Percentiles rank a stretch among this genome's conserved stretches.
phyloP scores from a whole-genome alignment of 2,888 invertebrate genomes.

The Papilio elwesi region DNA sequence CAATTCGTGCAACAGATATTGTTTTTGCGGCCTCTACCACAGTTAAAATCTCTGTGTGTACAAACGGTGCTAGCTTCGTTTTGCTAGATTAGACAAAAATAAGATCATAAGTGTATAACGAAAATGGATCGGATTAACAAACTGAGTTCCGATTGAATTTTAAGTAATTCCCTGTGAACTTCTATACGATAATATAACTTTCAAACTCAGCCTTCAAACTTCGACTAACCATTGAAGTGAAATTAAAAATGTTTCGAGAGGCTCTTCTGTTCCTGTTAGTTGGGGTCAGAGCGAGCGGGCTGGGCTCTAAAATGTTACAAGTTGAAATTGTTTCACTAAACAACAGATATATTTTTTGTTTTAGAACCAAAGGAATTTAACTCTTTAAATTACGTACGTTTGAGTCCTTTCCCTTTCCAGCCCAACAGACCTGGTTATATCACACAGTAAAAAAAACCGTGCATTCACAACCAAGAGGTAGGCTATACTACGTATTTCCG shows the following conservation, averaged over 20 bases:
- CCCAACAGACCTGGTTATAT: background rate
- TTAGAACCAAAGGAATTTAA: too few species aligned
- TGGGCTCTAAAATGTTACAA: background rate
- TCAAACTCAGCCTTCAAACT: background rate
- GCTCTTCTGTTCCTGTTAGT: conserved; percentile 3
- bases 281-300: background rate
- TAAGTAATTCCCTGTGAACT: background rate
- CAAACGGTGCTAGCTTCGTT: too few species aligned
- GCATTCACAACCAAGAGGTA: too few species aligned
- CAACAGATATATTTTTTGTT: too few species aligned
- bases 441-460: background rate
- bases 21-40: too few species aligned
- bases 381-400: background rate
- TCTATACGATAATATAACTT: background rate
- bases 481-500: too few species aligned
- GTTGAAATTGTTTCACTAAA: conserved; percentile 1
- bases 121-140: too few species aligned
- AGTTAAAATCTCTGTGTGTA: too few species aligned
- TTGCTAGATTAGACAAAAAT: too few species aligned
- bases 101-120: too few species aligned
- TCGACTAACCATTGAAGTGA: background rate
- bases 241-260: conserved; percentile 14
- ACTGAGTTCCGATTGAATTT: background rate
- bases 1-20: too few species aligned
- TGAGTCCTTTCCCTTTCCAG: too few species aligned